Conservation (phyloP, 2,888 invertebrate species). For the Drosophila neotestacea region DNA sequence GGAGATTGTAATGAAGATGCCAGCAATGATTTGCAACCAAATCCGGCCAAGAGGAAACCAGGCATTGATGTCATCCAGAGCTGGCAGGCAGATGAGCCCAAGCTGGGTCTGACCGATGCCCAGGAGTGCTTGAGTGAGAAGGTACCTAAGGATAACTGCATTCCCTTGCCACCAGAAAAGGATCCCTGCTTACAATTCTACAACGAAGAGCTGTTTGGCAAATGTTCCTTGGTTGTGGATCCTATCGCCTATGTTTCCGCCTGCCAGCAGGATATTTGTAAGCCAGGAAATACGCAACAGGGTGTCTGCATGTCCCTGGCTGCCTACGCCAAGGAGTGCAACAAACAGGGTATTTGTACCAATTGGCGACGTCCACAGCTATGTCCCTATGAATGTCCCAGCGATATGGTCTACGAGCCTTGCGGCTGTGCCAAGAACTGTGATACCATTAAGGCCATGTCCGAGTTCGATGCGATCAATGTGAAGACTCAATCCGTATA, state of each 20-base stretch:
- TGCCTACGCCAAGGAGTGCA: constrained; percentile 91
- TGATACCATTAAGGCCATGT: constrained; percentile 74
- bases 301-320: constrained; percentile 89
- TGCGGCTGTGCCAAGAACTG: constrained; percentile 85
- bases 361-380: constrained; percentile 88
- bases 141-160: constrained; percentile 85
- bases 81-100: constrained; percentile 87
- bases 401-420: constrained; percentile 82
- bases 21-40: constrained; percentile 87
- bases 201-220: constrained; percentile 87
- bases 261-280: constrained; percentile 90
- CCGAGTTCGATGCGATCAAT: constrained; percentile 80
- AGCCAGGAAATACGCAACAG: constrained; percentile 86
- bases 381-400: constrained; percentile 88
- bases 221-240: constrained; percentile 91
- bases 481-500: constrained; percentile 74
- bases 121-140: constrained; percentile 86
- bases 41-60: constrained; percentile 83
- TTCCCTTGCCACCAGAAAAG: constrained; percentile 87
- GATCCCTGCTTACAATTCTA: constrained; percentile 90
- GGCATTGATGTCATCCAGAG: constrained; percentile 86
- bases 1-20: constrained; percentile 90
- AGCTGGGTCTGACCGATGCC: constrained; percentile 85
- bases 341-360: constrained; percentile 89
- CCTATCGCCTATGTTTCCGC: constrained; percentile 89